phyloP scores from a whole-genome alignment of 1,140 invertebrate genomes.

The Oscheius sp. region DNA sequence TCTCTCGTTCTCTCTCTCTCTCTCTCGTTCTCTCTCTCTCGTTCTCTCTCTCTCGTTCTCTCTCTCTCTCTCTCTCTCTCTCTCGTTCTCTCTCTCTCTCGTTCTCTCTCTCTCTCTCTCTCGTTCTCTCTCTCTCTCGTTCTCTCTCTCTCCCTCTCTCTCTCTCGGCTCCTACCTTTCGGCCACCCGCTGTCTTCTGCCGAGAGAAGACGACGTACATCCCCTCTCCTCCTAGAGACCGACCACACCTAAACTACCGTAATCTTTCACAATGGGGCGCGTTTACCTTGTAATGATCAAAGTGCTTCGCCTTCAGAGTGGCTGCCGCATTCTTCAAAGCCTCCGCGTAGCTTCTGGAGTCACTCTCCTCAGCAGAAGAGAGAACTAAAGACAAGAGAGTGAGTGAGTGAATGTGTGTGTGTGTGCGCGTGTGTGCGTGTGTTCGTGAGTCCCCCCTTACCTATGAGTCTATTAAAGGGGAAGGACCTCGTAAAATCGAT shows the following conservation, averaged over 20 bases:
- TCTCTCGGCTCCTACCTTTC: background rate
- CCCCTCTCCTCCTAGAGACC: slow-evolving; percentile 73
- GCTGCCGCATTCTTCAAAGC: slow-evolving; percentile 3
- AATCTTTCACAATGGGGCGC: background rate
- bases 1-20: no score
- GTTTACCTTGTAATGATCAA: slow-evolving; percentile 33
- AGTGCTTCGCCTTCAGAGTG: slow-evolving; percentile 12
- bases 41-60: no score
- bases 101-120: no score
- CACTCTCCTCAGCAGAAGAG: slow-evolving; percentile 19
- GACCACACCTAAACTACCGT: slow-evolving; percentile 76
- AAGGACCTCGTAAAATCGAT: slow-evolving; percentile 22
- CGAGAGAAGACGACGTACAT: slow-evolving; percentile 63
- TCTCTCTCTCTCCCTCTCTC: no score
- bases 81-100: no score
- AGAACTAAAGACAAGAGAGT: slow-evolving; percentile 6
- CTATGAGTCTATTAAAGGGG: background rate
- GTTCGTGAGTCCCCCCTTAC: background rate
- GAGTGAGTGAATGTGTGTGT: no score
- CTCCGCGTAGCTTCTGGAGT: slow-evolving; percentile 13
- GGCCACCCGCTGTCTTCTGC: slow-evolving; percentile 24
- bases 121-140: no score
- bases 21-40: no score
- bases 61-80: no score
- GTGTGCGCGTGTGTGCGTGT: background rate